A percentile compares a stretch with the other conserved stretches of the same genome.
These are phyloP conservation scores for Phylloscopus whistleri DNA, from an alignment of 2,113 vertebrate species.

Conservation along the genomic window DNA sequence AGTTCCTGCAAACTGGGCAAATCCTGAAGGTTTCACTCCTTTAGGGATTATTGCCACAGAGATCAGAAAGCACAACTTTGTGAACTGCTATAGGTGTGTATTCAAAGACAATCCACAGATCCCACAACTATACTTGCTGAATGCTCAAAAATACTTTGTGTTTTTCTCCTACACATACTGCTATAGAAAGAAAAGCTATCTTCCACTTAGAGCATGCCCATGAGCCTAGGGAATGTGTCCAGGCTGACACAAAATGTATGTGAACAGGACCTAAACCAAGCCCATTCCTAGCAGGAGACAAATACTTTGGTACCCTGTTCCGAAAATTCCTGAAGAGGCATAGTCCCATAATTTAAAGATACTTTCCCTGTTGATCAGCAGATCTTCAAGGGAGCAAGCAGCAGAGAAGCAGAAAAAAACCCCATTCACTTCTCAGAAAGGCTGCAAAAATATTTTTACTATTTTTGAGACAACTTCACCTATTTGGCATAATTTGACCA, in stretches of 20 bases:
- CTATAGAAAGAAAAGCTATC: neutral
- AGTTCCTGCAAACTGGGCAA: neutral
- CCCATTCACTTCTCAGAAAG: neutral
- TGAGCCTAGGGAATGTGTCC: neutral
- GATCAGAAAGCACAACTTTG: neutral
- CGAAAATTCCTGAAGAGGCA: neutral
- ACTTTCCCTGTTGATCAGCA: neutral
- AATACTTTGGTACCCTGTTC: neutral
- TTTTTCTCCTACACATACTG: neutral
- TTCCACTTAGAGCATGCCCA: neutral
- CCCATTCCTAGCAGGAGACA: neutral
- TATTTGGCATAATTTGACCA: neutral
- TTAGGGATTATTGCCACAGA: neutral
- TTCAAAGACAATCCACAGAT: neutral
- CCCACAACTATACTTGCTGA: neutral
- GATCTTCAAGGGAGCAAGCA: neutral
- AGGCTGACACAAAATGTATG: neutral
- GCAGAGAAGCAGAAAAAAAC: neutral
- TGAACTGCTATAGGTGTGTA: neutral
- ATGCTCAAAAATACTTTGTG: neutral
- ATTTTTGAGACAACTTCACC: neutral
- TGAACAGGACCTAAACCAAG: neutral
- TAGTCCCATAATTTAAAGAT: accelerated
- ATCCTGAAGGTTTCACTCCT: neutral
- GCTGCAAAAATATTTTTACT: neutral